Base-by-base conservation (phyloP, 2,113 vertebrate species). In the Procavia capensis region DNA sequence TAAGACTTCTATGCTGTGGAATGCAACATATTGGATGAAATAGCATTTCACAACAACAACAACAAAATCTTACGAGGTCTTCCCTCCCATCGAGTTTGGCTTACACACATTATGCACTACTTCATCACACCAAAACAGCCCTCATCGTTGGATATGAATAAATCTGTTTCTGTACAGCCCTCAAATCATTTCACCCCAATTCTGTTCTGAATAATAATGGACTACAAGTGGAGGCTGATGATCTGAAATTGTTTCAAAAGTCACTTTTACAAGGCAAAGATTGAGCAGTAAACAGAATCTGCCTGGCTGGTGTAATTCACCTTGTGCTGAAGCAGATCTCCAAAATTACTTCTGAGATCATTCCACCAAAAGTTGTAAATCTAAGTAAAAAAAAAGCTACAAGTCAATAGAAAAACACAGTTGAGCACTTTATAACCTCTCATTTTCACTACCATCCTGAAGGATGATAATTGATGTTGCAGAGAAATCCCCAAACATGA, bases 331-430 rank as follows among this genome's bases (percentile, higher is more conserved):
- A 96, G 93, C 57, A 50, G 39, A 94, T 83, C 85, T 97, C 63
- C 36, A 90, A 66, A 96, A 93, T 41, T 80, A 88, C 85, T 61
- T 96, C 91, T 66, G 93, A 96, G 93, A 92, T 93, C 82, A 96
- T 90, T 66, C 91, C 87, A 90, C 47, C 61, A 86, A 90, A 94
- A 86, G 89, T 66, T 94, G 70, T 95, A 96, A 96, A 97, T 92
- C 88, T 86, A 89, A 91, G 83, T 43, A 85, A 66, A 72, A 85
- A 66, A 72, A 66, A 94, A 64, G 83, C 83, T 82, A 88, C 80
- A 93, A 84, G 95, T 96, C 96, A 95, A 96, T 86, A 94, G 79
- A 36, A 95, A 96, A 96, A 93, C 85, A 90, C 59, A 68, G 86
- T 29, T 4, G 2, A 94, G 84, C 57, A 86, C 83, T 95, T 93